These are phyloP conservation scores for Planiliza haematocheilus DNA, from an alignment of 2,113 vertebrate genomes.

Conservation along the genomic window DNA sequence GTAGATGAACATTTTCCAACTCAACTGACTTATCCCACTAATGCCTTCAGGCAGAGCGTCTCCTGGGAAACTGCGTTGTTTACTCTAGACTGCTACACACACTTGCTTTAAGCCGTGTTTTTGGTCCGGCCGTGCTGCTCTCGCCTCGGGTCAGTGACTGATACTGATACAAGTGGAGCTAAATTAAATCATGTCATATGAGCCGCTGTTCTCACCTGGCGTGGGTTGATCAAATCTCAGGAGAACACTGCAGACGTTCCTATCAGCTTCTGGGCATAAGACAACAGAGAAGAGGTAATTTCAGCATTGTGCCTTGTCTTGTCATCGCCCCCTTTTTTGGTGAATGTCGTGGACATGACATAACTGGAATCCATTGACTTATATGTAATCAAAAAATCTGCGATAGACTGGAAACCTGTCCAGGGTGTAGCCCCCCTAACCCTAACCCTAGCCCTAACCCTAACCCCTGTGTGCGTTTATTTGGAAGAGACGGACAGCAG, in stretches of 20 bases:
- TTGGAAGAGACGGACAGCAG: background rate
- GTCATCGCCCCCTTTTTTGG: background rate
- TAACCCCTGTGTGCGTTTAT: conserved; percentile 25
- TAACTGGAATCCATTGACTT: background rate
- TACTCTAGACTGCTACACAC: conserved; percentile 13
- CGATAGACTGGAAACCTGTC: too few relatives aligned
- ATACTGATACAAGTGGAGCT: conserved; percentile 26
- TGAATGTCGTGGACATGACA: too few relatives aligned
- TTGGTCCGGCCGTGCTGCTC: conserved; percentile 5
- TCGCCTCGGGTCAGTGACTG: conserved; percentile 24
- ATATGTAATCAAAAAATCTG: background rate
- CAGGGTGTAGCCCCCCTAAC: too few relatives aligned
- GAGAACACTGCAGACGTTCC: conserved; percentile 20
- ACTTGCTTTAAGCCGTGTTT: conserved; percentile 43
- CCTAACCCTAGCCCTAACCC: too few relatives aligned
- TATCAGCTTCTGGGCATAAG: conserved; percentile 26
- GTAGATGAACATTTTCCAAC: conserved; percentile 43
- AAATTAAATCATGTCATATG: conserved; percentile 65
- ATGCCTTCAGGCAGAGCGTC: conserved; percentile 51
- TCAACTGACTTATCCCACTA: conserved; percentile 45
- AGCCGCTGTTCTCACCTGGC: conserved; percentile 51
- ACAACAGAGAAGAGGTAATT: background rate
- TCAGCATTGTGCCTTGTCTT: background rate
- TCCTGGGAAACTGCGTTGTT: conserved; percentile 56
- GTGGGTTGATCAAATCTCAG: conserved; percentile 63